Percentiles rank a stretch among this genome's conserved stretches.
Evolutionary conservation across 2,113 vertebrate species (phyloP).

Genomic region (Tupaia chinensis): DNA sequence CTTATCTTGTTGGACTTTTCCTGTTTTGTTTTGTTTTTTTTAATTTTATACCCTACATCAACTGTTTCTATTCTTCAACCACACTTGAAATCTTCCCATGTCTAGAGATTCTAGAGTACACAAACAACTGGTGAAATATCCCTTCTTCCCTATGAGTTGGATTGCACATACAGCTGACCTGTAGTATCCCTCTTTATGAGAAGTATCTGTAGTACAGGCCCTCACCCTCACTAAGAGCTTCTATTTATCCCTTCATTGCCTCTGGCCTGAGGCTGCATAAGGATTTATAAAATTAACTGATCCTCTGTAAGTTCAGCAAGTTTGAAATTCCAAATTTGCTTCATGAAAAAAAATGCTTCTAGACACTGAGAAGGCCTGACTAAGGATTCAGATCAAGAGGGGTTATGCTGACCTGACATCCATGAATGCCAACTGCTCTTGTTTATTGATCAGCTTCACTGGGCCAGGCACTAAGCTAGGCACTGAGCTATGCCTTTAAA

Average conservation of each 20-base stretch:
- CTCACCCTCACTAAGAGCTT: neutral
- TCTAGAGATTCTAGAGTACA: conserved; percentile 21
- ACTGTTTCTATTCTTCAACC: conserved; percentile 32
- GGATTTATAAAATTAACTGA: neutral
- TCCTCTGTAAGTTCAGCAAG: neutral
- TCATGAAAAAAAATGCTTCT: neutral
- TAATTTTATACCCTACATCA: conserved; percentile 37
- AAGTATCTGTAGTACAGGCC: neutral
- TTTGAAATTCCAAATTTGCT: conserved; percentile 42
- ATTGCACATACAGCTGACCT: neutral
- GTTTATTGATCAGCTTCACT: neutral
- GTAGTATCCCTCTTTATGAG: neutral
- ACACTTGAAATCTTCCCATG: conserved; percentile 45
- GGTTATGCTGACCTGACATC: neutral
- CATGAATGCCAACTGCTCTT: neutral
- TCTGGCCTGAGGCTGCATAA: conserved; percentile 15
- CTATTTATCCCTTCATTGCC: neutral
- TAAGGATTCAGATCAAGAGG: neutral
- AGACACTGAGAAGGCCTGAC: neutral
- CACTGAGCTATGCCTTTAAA: neutral
- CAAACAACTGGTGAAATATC: conserved; percentile 1
- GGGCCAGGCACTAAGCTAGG: neutral
- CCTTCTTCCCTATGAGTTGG: neutral
- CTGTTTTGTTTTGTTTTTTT: neutral
- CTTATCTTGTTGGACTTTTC: conserved; percentile 34